Base-by-base conservation (phyloP, 2,888 invertebrate genomes). In the Macrostomum cliftonense region DNA sequence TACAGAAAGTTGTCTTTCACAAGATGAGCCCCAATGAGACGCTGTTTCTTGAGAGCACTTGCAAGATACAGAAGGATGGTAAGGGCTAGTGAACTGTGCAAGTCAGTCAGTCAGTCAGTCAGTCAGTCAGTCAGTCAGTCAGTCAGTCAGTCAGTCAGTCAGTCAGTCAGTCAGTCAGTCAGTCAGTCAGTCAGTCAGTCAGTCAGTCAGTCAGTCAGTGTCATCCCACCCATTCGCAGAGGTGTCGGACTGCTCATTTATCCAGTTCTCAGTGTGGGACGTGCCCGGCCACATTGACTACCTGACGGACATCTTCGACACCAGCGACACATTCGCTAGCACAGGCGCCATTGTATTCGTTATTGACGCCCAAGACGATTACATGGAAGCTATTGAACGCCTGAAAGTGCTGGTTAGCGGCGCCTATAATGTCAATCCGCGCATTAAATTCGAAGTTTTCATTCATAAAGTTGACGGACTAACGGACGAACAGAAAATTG, bases 1-100 rank as follows among this genome's bases (percentile, higher is more conserved):
- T 97, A 63, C 89, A 93, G 68, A 95, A 97, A 76, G 97, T 99
- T 4, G 97, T 99, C n/a, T 99, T 99, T 69, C 95, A 97, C 71
- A 99, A 99, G 75, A 97, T 99, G 88, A 91, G 95, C 1, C 97
- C 97, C 1, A 97, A 95, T 73, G 97, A 99, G 74, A 99, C 97
- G 0, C 74, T 97, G 48, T 97, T 97, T 68, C 74, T 97, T 55
- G 97, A 97, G 71, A 91, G 91, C 56, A 99, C 95, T 45, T 91
- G 88, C 69, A 89, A 95, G 77, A 88, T 97, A 58, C 85, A 89
- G 2, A 93, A 91, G 73, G 93, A 97, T 73, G 72, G 75, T 75
- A 55, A 58, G 64, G 57, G n/a, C 9, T 28, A 7, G 28, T 28
- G 9, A 4, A 7, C 28, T 7, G 9, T 28, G 9, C 9, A 28